Evolutionary conservation across 2,113 vertebrate species (phyloP).

Genomic region (Trogon surrucura): DNA sequence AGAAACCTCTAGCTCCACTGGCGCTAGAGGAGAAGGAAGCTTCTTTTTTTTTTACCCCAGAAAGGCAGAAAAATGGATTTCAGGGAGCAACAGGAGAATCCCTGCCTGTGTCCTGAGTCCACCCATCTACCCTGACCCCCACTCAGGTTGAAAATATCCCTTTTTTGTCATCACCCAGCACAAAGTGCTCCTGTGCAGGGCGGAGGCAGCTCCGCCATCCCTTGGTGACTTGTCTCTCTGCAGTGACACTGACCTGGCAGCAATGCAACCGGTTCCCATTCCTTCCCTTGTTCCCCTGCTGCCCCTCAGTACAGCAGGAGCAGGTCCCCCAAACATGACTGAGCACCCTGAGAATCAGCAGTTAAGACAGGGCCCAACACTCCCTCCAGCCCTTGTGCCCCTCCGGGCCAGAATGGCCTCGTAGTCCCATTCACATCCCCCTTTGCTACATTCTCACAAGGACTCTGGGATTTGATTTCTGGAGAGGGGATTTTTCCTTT

Average conservation of each 20-base stretch:
- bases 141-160: neutral
- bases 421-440: fast-evolving
- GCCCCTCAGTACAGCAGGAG: neutral
- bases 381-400: neutral
- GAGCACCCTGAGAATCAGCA: neutral
- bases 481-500: neutral
- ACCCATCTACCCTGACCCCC: neutral
- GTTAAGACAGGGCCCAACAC: neutral
- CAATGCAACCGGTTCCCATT: neutral
- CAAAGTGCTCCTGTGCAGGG: neutral
- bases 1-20: neutral
- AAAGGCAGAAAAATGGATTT: neutral
- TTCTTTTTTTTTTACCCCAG: neutral
- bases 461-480: neutral
- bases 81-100: neutral
- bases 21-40: neutral
- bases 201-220: neutral
- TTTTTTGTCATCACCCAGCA: neutral
- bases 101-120: neutral
- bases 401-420: neutral
- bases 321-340: fast-evolving
- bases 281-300: fast-evolving
- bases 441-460: neutral
- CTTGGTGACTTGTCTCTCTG: fast-evolving
- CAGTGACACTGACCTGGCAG: neutral